These are phyloP conservation scores for Eublepharis macularius DNA, from an alignment of 2,113 vertebrate species.

Conservation along the genomic window DNA sequence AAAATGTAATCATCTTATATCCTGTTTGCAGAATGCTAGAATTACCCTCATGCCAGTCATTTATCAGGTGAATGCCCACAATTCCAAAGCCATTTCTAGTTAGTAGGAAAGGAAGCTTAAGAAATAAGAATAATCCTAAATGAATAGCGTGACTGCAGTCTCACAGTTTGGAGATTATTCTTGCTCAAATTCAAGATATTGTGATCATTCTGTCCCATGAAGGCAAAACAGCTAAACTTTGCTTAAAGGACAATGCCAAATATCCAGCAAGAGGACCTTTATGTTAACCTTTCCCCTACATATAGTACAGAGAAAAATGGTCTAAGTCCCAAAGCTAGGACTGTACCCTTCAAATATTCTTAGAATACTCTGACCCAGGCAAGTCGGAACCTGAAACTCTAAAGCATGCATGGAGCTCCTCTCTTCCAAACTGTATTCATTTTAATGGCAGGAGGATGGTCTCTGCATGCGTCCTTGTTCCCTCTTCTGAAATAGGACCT, in stretches of 20 bases:
- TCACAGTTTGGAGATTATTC: not conserved
- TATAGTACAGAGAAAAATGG: not conserved
- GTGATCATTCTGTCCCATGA: not conserved
- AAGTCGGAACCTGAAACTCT: not conserved
- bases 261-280: not conserved
- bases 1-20: too few species aligned
- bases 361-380: not conserved
- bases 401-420: not conserved
- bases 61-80: not conserved
- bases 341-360: too few species aligned
- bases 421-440: not conserved
- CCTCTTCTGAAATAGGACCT: not conserved
- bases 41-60: not conserved
- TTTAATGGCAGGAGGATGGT: not conserved
- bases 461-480: not conserved
- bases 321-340: not conserved
- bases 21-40: too few species aligned
- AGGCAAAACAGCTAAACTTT: not conserved
- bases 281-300: not conserved
- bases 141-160: not conserved
- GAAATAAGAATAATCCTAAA: not conserved
- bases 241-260: fast-evolving
- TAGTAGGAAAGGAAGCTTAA: conserved; percentile 17
- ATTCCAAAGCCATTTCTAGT: conserved; percentile 39
- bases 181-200: fast-evolving